These are phyloP conservation scores for Cheilosia grossa DNA, from an alignment of 2,888 invertebrate species.

Conservation along the genomic window DNA sequence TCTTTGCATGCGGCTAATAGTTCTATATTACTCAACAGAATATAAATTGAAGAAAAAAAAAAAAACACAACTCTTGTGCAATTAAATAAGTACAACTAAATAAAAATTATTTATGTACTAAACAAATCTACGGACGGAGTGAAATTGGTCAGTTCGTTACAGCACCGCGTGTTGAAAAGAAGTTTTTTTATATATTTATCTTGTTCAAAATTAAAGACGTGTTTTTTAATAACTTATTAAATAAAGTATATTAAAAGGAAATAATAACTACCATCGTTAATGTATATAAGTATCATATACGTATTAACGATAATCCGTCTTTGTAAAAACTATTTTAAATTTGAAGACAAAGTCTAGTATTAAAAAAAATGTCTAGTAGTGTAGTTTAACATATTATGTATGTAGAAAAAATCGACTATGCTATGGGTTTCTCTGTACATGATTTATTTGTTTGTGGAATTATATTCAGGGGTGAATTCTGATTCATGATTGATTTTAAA, in stretches of 20 bases:
- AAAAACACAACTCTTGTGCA: background rate
- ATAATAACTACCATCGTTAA: background rate
- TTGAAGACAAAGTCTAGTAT: conserved; percentile 1
- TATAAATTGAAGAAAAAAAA: background rate
- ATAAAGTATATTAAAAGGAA: background rate
- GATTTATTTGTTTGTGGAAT: no score
- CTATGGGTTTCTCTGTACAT: no score
- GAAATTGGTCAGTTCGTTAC: conserved; percentile 73
- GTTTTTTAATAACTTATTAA: background rate
- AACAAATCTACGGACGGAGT: conserved; percentile 73
- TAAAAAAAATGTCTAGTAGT: background rate
- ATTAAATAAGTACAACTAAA: conserved; percentile 13
- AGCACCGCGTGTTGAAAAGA: conserved; percentile 46
- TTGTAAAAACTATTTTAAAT: background rate
- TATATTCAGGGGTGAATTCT: no score
- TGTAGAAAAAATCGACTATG: background rate
- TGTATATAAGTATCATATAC: background rate
- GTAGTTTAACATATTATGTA: background rate
- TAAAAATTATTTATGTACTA: conserved; percentile 30
- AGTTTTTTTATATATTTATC: background rate
- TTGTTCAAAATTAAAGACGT: background rate
- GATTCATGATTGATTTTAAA: no score
- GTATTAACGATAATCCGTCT: background rate
- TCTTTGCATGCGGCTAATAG: conserved; percentile 57
- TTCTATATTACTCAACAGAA: background rate